phyloP scores from a whole-genome alignment of 2,113 vertebrate species.

The Sterrhoptilus dennistouni region DNA sequence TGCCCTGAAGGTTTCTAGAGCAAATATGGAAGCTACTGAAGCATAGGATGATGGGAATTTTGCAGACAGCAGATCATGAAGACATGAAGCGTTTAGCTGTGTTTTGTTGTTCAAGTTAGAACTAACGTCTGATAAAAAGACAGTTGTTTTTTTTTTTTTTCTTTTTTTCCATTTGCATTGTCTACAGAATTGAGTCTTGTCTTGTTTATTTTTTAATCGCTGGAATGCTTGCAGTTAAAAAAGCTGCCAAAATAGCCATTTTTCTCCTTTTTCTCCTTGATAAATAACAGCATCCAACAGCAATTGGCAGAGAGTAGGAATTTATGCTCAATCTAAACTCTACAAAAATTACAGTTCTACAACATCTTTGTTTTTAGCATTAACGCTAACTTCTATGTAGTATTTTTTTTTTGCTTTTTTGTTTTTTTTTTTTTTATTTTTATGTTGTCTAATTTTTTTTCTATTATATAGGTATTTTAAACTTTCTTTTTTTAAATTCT shows the following conservation, averaged over 20 bases:
- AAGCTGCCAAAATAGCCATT: slow-evolving; percentile 87
- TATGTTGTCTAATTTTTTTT: slow-evolving; percentile 87
- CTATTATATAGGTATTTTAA: slow-evolving; percentile 95
- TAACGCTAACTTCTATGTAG: slow-evolving; percentile 86
- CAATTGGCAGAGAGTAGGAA: slow-evolving; percentile 85
- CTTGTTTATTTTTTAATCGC: slow-evolving; percentile 62
- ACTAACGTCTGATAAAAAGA: slow-evolving; percentile 61
- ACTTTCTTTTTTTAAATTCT: slow-evolving; percentile 85
- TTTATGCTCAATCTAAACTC: slow-evolving; percentile 95
- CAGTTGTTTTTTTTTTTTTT: slow-evolving; percentile 54
- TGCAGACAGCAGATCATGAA: slow-evolving; percentile 75
- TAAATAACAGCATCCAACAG: slow-evolving; percentile 80
- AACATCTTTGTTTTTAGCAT: slow-evolving; percentile 91
- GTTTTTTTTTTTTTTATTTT: slow-evolving; percentile 71
- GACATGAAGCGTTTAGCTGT: slow-evolving; percentile 71
- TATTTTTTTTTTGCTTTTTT: slow-evolving; percentile 79
- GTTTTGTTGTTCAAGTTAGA: slow-evolving; percentile 64
- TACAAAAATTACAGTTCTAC: slow-evolving; percentile 98
- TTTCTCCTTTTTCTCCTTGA: slow-evolving; percentile 74
- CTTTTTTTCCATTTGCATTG: slow-evolving; percentile 60
- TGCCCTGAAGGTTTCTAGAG: slow-evolving; percentile 84
- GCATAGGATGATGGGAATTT: slow-evolving; percentile 75
- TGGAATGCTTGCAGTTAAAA: slow-evolving; percentile 89
- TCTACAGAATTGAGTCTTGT: slow-evolving; percentile 67
- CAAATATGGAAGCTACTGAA: slow-evolving; percentile 83